These are phyloP conservation scores for Mormyrops boulengeri DNA, from an alignment of 2,797 vertebrate genomes.

Conservation along the genomic window DNA sequence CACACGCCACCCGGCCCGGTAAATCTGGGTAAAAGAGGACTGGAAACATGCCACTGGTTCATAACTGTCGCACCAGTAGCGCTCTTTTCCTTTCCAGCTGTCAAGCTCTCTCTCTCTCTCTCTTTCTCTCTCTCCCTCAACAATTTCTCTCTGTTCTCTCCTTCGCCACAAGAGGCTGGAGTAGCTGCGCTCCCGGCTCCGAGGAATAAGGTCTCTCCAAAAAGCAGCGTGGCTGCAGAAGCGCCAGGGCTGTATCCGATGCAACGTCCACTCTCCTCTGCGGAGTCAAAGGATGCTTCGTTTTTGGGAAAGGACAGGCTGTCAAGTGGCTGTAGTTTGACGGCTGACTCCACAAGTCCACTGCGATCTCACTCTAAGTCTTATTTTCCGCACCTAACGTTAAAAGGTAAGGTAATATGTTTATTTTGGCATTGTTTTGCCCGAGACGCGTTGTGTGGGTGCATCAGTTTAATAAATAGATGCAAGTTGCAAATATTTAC, in stretches of 20 bases:
- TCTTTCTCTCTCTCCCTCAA: slow-evolving; percentile 2
- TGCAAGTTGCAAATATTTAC: background rate
- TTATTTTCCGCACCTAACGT: background rate
- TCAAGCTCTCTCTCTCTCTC: background rate
- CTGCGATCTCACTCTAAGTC: background rate
- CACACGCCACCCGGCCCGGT: background rate
- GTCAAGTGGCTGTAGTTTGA: slow-evolving; percentile 9
- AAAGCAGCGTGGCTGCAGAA: slow-evolving; percentile 48
- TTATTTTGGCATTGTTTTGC: slow-evolving; percentile 4
- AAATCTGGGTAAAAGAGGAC: background rate
- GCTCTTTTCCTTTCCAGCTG: background rate
- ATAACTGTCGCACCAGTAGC: slow-evolving; percentile 16
- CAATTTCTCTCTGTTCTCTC: slow-evolving; percentile 47
- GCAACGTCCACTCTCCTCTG: slow-evolving; percentile 33
- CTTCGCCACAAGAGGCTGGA: slow-evolving; percentile 68
- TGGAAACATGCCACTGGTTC: background rate
- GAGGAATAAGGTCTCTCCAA: slow-evolving; percentile 46
- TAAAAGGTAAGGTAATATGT: slow-evolving; percentile 19
- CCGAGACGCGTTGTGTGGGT: background rate
- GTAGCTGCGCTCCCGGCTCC: slow-evolving; percentile 38
- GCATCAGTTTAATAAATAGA: background rate
- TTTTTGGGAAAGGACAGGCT: slow-evolving; percentile 43
- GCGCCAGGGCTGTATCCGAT: slow-evolving; percentile 36
- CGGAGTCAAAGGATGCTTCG: slow-evolving; percentile 47
- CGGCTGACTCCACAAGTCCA: background rate